These are phyloP conservation scores for Thymallus thymallus DNA, from an alignment of 2,113 vertebrate genomes.

Conservation along the genomic window DNA sequence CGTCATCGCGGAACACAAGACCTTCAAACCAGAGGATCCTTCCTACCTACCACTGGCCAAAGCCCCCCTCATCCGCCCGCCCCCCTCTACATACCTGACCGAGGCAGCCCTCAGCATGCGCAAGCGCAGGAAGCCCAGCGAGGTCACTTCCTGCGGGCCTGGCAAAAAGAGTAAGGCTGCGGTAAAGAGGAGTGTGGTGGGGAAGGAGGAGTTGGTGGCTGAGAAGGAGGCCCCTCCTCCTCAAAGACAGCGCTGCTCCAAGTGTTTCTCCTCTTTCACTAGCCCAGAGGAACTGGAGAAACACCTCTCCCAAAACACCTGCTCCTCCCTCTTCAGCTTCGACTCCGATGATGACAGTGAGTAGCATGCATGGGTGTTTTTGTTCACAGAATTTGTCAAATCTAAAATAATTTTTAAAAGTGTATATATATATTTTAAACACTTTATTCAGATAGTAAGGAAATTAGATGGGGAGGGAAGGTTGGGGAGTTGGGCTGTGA, in stretches of 20 bases:
- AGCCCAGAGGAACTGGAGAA: constrained; percentile 85
- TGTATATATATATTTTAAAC: too few species aligned
- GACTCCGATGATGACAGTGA: constrained; percentile 98
- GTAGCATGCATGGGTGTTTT: constrained; percentile 41
- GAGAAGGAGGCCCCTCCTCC: neutral
- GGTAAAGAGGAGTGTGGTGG: neutral
- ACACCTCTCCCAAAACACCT: constrained; percentile 91
- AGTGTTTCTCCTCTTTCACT: constrained; percentile 90
- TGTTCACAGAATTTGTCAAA: too few species aligned
- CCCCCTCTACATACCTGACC: constrained; percentile 90
- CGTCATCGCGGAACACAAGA: constrained; percentile 58
- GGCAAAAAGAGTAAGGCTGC: constrained; percentile 36
- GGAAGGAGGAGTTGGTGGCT: constrained; percentile 35
- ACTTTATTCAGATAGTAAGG: too few species aligned
- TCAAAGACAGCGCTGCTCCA: constrained; percentile 85
- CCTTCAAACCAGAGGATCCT: constrained; percentile 57
- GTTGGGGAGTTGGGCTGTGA: too few species aligned
- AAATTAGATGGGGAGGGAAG: too few species aligned
- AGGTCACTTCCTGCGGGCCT: constrained; percentile 61
- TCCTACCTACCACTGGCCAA: constrained; percentile 50
- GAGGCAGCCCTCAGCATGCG: constrained; percentile 94
- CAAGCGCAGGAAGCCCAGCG: constrained; percentile 83
- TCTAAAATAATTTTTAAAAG: too few species aligned
- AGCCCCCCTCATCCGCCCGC: constrained; percentile 81
- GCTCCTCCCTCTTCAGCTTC: constrained; percentile 94